Conservation (phyloP, 2,113 vertebrate genomes). For the Marmota monax region DNA sequence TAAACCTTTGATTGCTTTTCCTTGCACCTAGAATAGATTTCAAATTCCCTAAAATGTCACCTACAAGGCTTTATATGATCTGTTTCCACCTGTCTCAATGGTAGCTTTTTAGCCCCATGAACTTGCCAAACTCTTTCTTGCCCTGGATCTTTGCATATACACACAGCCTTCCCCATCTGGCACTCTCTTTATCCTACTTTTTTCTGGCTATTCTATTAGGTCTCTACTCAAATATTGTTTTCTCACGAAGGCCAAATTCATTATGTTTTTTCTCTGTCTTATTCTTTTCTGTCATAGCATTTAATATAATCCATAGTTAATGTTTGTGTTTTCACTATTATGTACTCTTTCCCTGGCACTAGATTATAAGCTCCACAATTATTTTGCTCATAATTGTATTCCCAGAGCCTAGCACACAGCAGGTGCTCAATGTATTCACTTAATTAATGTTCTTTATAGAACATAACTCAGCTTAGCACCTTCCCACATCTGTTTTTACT, state of each 20-base stretch:
- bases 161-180: background rate
- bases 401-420: background rate
- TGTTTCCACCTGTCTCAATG: background rate
- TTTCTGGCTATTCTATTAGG: background rate
- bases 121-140: background rate
- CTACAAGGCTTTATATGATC: background rate
- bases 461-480: background rate
- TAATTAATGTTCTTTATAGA: background rate
- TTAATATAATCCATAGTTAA: background rate
- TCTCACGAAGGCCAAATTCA: background rate
- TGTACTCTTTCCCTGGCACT: background rate
- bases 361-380: background rate
- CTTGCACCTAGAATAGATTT: background rate
- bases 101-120: background rate
- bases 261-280: background rate
- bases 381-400: background rate
- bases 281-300: background rate
- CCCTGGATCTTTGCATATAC: background rate
- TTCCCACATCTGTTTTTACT: background rate
- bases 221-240: background rate
- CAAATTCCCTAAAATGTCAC: background rate
- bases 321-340: background rate
- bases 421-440: background rate
- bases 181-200: background rate
- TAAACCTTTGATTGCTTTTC: background rate